Evolutionary conservation across 2,113 vertebrate species (phyloP).

Genomic region (Menura novaehollandiae): DNA sequence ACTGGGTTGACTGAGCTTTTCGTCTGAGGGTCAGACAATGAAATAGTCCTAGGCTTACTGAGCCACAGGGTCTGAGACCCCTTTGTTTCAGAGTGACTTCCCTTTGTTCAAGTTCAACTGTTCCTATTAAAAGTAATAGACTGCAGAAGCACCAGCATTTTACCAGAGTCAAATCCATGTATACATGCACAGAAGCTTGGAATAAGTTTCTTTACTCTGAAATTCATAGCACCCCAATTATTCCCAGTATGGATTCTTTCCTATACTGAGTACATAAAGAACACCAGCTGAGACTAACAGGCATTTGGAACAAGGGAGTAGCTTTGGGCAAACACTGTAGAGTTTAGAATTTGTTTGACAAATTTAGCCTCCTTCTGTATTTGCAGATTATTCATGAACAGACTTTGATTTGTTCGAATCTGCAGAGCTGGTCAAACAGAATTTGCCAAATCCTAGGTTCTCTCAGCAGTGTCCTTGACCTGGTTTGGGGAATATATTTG

Average conservation of each 20-base stretch:
- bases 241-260: neutral
- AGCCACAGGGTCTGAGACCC: neutral
- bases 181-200: neutral
- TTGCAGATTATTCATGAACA: constrained; percentile 20
- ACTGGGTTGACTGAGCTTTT: neutral
- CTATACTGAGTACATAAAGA: neutral
- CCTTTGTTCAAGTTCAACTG: neutral
- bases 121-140: neutral
- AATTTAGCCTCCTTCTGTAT: constrained; percentile 1
- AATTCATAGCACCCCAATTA: neutral
- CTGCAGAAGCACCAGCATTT: neutral
- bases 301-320: neutral
- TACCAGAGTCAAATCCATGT: neutral
- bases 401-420: neutral
- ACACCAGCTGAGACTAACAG: neutral
- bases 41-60: neutral
- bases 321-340: neutral
- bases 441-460: neutral
- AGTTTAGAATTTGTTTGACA: constrained; percentile 15
- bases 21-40: neutral
- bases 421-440: constrained; percentile 10
- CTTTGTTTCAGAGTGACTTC: neutral
- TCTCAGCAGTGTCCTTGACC: neutral
- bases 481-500: neutral
- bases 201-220: neutral